Evolutionary conservation across 1,140 invertebrate species (phyloP).

Genomic region (Xylocopa sonorina): DNA sequence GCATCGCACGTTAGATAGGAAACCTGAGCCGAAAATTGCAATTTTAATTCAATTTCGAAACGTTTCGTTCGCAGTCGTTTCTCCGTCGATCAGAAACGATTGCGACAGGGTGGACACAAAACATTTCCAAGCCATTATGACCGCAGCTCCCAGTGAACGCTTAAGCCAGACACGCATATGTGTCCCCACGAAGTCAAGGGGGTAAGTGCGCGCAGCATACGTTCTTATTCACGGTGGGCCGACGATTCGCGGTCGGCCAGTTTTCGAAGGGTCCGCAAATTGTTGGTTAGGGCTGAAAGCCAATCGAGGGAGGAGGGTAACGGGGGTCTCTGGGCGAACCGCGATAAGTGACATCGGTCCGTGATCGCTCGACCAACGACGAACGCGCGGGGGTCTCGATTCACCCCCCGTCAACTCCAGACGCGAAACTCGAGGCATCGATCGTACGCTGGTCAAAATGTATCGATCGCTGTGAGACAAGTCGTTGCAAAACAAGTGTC

Average conservation of each 20-base stretch:
- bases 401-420: constrained; percentile 13
- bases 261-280: constrained; percentile 64
- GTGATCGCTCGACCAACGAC: constrained; percentile 44
- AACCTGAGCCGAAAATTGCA: too few species aligned
- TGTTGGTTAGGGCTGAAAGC: constrained; percentile 60
- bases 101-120: not conserved
- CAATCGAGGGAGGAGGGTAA: constrained; percentile 56
- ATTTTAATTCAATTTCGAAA: not conserved
- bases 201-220: constrained; percentile 53
- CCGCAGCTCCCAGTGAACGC: constrained; percentile 14
- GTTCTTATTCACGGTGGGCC: constrained; percentile 53
- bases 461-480: too few species aligned
- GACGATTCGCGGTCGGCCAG: constrained; percentile 62
- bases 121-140: not conserved
- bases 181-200: constrained; percentile 55
- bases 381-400: constrained; percentile 8
- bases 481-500: too few species aligned
- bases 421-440: not conserved
- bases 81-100: not conserved
- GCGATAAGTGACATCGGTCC: constrained; percentile 57
- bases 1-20: too few species aligned
- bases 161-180: constrained; percentile 31
- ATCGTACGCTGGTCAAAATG: not conserved
- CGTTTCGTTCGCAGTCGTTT: not conserved
- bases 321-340: constrained; percentile 38